Base-by-base conservation (phyloP, 2,797 vertebrate species). In the Lepus townsendii region DNA sequence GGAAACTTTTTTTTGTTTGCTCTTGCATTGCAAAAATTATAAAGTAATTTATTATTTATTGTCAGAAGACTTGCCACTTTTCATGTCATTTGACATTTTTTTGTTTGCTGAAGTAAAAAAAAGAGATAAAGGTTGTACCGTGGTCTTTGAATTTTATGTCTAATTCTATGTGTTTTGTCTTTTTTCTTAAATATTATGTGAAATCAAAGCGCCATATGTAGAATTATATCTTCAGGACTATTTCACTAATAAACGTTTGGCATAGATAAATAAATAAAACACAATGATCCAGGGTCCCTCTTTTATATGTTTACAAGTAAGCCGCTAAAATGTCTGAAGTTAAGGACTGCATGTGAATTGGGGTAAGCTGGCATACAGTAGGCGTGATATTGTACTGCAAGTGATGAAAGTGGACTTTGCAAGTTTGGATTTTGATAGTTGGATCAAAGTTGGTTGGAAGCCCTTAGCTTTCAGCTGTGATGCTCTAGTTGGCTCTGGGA, bases 31-130 rank as follows among this genome's bases (percentile, higher is more conserved):
- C 99, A 99, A 99, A 98, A 98, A 98, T 98, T 98, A 98, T 98
- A 99, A 98, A 98, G 96, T 99, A 99, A 99, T 99, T 99, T 99
- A 99, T 99, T 99, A 99, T 99, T 99, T 99, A 99, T 99, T 99
- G 99, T 99, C 97, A 38, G 98, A 98, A 99, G 98, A 99, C 99
- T 99, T 99, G 99, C 99, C 99, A 99, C 99, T 99, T 99, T 99
- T 99, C 99, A 98, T 99, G 99, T 99, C 98, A 98, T 97, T 98
- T 98, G 98, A 98, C 97, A 91, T 98, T 94, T 95, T 95, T 99
- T 99, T 99, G 99, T 99, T 99, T 99, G 99, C 98, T 99, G 98
- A 99, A 99, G 99, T 99, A 99, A 99, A 91, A 94, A 85, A 98
- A 97, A 96, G 96, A 95, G 98, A 94, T 97, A 98, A 98, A 97